phyloP scores from a whole-genome alignment of 2,888 invertebrate genomes.

The Bruchidius siliquastri region DNA sequence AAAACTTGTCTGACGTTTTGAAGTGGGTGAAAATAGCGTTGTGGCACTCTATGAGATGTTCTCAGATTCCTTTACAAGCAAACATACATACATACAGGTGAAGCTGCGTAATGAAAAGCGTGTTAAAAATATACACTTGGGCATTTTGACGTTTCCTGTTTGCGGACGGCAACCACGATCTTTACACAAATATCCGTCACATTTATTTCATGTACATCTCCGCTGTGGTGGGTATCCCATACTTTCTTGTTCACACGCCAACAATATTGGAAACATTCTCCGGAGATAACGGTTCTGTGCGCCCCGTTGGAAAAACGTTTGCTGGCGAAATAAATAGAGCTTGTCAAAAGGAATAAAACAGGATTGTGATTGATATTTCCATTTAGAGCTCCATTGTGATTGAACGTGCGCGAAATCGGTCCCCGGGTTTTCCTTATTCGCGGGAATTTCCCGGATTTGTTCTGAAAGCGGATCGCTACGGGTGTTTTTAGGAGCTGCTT shows the following conservation, averaged over 20 bases:
- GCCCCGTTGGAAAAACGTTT: neutral
- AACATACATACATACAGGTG: no score
- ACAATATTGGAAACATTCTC: neutral
- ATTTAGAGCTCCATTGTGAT: neutral
- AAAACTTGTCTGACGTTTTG: no score
- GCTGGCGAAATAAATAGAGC: neutral
- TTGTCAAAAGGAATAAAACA: neutral
- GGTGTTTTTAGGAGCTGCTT: neutral
- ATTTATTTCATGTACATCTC: no score
- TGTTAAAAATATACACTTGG: no score
- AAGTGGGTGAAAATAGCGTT: no score
- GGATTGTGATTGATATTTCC: neutral
- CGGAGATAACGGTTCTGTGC: neutral
- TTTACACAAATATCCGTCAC: no score
- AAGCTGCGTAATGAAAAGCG: no score
- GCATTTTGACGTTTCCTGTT: no score
- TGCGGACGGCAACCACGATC: no score
- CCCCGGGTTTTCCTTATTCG: neutral
- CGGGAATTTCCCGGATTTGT: neutral
- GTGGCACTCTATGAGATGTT: no score
- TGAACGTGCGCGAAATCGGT: neutral
- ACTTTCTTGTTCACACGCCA: neutral
- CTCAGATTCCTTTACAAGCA: no score
- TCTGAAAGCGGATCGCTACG: neutral
- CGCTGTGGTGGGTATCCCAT: neutral